Evolutionary conservation across 2,888 invertebrate species (phyloP).

Genomic region (Encarsia formosa): DNA sequence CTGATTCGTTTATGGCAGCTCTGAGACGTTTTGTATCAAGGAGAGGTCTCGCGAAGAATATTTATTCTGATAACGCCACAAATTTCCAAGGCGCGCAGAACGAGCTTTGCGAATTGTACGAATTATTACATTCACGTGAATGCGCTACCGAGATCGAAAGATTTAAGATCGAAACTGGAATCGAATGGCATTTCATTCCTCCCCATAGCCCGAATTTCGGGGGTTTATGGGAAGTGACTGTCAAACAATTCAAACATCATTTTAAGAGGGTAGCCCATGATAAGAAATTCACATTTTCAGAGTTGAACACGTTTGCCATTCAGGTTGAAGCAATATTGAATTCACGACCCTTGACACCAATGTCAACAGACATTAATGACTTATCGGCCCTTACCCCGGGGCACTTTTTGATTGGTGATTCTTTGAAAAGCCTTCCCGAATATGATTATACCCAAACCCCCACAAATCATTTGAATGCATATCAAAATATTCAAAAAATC

Average conservation of each 20-base stretch:
- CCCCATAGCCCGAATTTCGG: constrained; percentile 11
- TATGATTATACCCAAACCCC: not conserved
- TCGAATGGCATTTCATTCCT: constrained; percentile 12
- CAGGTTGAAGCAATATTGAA: constrained; percentile 27
- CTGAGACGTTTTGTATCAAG: constrained; percentile 12
- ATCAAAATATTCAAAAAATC: constrained; percentile 8
- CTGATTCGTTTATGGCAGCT: constrained; percentile 14
- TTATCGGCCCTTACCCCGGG: constrained; percentile 9
- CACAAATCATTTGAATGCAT: constrained; percentile 15
- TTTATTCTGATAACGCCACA: constrained; percentile 12
- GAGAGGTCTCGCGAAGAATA: constrained; percentile 4
- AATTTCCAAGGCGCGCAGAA: not conserved
- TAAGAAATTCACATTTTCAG: constrained; percentile 1
- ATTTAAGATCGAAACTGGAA: not conserved
- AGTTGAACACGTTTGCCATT: not conserved
- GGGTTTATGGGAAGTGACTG: constrained; percentile 15
- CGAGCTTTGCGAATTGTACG: not conserved
- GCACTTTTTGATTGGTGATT: constrained; percentile 23
- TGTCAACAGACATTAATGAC: constrained; percentile 21
- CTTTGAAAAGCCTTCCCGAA: constrained; percentile 11
- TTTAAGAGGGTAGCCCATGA: constrained; percentile 9
- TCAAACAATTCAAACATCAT: constrained; percentile 23
- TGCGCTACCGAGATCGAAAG: not conserved
- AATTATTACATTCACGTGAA: not conserved
- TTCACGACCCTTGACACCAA: constrained; percentile 17